A percentile compares a stretch with the other conserved stretches of the same genome.
phyloP scores from a whole-genome alignment of 2,888 invertebrate genomes.

The Sinohyriopsis cumingii region DNA sequence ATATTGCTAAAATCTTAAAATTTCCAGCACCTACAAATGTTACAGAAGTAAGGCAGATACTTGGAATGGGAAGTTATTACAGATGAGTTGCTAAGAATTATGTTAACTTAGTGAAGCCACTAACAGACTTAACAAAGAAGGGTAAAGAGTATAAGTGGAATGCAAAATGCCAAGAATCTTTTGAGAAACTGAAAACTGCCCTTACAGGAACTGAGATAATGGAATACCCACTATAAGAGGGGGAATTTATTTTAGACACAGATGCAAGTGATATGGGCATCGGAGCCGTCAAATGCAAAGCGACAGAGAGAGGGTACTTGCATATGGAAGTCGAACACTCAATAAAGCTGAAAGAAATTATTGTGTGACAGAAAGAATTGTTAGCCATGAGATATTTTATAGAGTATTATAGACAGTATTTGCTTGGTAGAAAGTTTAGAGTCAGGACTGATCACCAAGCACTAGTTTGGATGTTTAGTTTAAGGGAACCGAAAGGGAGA shows the following conservation, averaged over 20 bases:
- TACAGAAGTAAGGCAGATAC: slow-evolving; percentile 6
- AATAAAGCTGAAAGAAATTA: background rate
- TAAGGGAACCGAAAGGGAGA: slow-evolving; percentile 1
- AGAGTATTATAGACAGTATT: slow-evolving; percentile 2
- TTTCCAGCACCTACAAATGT: background rate
- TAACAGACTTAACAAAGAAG: background rate
- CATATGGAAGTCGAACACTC: too few relatives aligned
- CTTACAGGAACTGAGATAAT: background rate
- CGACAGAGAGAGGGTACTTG: too few relatives aligned
- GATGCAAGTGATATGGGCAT: background rate
- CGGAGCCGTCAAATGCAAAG: background rate
- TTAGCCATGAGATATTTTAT: slow-evolving; percentile 4
- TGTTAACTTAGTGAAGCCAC: background rate
- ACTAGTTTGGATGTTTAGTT: background rate
- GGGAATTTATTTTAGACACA: slow-evolving; percentile 1
- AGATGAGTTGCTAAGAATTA: background rate
- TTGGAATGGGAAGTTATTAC: slow-evolving; percentile 2
- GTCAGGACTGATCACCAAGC: background rate
- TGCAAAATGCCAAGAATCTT: background rate
- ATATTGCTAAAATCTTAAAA: slow-evolving; percentile 11
- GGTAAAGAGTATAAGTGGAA: background rate
- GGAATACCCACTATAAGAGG: background rate
- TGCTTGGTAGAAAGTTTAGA: background rate
- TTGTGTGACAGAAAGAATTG: slow-evolving; percentile 1
- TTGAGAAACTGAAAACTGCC: background rate